Evolutionary conservation across 2,797 vertebrate species (phyloP).

Genomic region (Epinephelus coioides): DNA sequence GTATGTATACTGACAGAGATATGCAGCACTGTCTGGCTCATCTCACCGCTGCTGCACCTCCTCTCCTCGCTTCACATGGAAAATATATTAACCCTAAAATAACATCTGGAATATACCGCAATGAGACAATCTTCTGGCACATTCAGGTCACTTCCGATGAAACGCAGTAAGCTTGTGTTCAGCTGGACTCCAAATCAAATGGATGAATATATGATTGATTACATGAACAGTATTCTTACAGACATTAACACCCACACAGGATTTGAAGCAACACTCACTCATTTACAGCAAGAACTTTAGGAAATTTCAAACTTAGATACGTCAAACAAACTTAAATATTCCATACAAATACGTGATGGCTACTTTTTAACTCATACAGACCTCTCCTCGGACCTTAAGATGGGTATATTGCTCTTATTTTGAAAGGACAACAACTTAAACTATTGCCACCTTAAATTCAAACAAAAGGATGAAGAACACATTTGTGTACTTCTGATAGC

Average conservation of each 20-base stretch:
- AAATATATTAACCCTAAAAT: background rate
- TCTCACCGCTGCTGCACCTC: background rate
- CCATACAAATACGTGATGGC: background rate
- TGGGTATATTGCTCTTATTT: background rate
- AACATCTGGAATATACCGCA: background rate
- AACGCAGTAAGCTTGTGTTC: background rate
- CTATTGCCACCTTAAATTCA: background rate
- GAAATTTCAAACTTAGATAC: background rate
- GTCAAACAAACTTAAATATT: constrained; percentile 1
- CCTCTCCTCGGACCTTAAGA: background rate
- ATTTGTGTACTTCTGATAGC: background rate
- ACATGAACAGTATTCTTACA: background rate
- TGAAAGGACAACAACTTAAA: background rate
- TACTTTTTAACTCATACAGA: background rate
- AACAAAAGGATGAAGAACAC: background rate
- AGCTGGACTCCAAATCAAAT: background rate
- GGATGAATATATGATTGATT: background rate
- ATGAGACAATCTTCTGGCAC: background rate
- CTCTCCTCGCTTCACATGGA: constrained; percentile 10
- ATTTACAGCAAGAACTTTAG: background rate
- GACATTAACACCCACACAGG: background rate
- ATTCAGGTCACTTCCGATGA: background rate
- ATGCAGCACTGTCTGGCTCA: constrained; percentile 18
- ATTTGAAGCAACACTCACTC: background rate
- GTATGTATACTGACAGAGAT: constrained; percentile 31